Evolutionary conservation across 1,140 invertebrate genomes (phyloP).

Genomic region (Piezodorus guildinii): DNA sequence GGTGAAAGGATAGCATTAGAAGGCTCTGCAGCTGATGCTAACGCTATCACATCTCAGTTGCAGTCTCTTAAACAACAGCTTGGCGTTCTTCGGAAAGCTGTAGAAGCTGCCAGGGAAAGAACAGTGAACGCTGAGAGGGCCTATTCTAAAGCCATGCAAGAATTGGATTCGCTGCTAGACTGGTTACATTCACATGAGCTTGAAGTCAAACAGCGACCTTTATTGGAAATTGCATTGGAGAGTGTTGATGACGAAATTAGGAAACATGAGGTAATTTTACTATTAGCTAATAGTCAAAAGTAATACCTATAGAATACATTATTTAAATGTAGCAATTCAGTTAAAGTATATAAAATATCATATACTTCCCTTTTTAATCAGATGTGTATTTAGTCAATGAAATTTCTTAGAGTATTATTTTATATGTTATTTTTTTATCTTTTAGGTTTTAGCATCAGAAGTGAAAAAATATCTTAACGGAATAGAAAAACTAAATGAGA

Average conservation of each 20-base stretch:
- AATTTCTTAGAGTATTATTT: too few relatives aligned
- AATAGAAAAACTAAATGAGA: conserved; percentile 53
- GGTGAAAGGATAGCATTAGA: conserved; percentile 83
- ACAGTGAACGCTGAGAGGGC: conserved; percentile 77
- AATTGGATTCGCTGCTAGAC: conserved; percentile 68
- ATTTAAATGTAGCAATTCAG: too few relatives aligned
- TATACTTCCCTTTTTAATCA: too few relatives aligned
- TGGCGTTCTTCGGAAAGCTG: conserved; percentile 50
- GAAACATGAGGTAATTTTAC: conserved; percentile 56
- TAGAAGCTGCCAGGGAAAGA: conserved; percentile 74
- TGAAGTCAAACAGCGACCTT: conserved; percentile 63
- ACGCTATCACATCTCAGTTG: conserved; percentile 74
- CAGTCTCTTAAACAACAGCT: conserved; percentile 72
- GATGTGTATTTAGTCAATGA: too few relatives aligned
- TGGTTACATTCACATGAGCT: conserved; percentile 78
- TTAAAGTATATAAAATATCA: too few relatives aligned
- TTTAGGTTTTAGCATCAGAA: conserved; percentile 46
- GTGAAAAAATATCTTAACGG: conserved; percentile 59
- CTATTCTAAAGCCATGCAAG: conserved; percentile 59
- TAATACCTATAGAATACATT: not conserved
- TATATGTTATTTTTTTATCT: not conserved
- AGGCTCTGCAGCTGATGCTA: conserved; percentile 71
- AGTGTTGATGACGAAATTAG: conserved; percentile 71
- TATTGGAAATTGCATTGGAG: conserved; percentile 61
- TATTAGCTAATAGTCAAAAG: not conserved